phyloP scores from a whole-genome alignment of 2,888 invertebrate species.

The Dione juno region DNA sequence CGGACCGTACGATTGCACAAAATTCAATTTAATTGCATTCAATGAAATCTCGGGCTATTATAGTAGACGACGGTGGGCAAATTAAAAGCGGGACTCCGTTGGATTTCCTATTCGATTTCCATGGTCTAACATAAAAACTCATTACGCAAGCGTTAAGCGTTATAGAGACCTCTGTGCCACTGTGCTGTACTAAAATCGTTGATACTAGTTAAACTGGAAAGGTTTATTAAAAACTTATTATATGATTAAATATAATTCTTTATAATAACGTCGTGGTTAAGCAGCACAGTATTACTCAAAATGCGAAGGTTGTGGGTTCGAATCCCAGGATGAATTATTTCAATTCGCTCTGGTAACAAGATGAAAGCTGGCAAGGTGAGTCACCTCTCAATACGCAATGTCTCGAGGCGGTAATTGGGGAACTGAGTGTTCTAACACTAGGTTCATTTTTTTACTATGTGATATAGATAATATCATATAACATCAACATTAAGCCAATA shows the following conservation, averaged over 20 bases:
- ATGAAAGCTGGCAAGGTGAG: too few relatives aligned
- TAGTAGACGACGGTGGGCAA: constrained; percentile 75
- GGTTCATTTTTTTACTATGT: too few relatives aligned
- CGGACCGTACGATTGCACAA: constrained; percentile 55
- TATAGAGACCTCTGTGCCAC: constrained; percentile 63
- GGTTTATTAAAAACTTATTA: constrained; percentile 41
- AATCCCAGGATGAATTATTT: too few relatives aligned
- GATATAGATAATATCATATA: too few relatives aligned
- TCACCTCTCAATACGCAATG: too few relatives aligned
- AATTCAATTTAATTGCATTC: constrained; percentile 80
- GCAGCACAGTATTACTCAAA: too few relatives aligned
- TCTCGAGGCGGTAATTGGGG: too few relatives aligned
- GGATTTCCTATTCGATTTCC: constrained; percentile 77
- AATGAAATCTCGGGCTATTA: constrained; percentile 78
- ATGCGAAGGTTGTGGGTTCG: too few relatives aligned
- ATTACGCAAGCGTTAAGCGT: constrained; percentile 66
- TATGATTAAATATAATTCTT: not conserved
- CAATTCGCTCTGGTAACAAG: too few relatives aligned
- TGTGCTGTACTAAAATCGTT: constrained; percentile 50
- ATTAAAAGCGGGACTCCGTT: constrained; percentile 74
- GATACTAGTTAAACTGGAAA: constrained; percentile 54
- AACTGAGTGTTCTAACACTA: too few relatives aligned
- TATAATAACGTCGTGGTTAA: too few relatives aligned
- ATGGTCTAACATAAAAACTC: constrained; percentile 77
- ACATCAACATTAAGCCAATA: too few relatives aligned